These are phyloP conservation scores for Synergus umbraculus DNA, from an alignment of 2,888 invertebrate genomes.

Conservation along the genomic window DNA sequence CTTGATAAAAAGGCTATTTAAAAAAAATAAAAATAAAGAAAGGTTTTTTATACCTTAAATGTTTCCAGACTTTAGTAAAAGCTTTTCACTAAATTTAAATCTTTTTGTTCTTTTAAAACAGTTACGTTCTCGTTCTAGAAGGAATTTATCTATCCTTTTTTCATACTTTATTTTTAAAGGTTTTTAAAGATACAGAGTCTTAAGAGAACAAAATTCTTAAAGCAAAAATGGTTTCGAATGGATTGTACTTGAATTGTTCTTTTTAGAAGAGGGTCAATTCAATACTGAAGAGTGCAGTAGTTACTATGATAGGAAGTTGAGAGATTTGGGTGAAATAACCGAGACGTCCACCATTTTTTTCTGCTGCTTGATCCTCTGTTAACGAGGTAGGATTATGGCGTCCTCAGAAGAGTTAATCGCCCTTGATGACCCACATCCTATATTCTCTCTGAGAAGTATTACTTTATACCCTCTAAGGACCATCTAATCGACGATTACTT, in stretches of 20 bases:
- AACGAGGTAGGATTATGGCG: constrained; percentile 35
- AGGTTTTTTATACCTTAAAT: no score
- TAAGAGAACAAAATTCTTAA: background rate
- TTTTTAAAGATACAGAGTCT: background rate
- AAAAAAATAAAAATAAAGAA: background rate
- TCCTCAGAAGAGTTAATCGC: constrained; percentile 33
- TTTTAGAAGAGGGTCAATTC: constrained; percentile 15
- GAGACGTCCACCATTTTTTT: constrained; percentile 16
- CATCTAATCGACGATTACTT: constrained; percentile 12
- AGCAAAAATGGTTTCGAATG: background rate
- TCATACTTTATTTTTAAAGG: no score
- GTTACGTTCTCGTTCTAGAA: no score
- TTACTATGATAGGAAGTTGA: constrained; percentile 22
- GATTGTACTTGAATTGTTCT: background rate
- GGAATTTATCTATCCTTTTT: no score
- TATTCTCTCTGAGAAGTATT: constrained; percentile 14
- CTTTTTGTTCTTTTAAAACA: no score
- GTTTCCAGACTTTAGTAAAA: no score
- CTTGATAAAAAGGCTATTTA: background rate
- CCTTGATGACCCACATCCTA: constrained; percentile 37
- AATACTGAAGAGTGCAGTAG: constrained; percentile 20
- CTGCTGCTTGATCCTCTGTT: constrained; percentile 29
- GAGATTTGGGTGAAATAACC: constrained; percentile 34
- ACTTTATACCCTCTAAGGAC: constrained; percentile 27
- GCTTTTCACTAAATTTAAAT: no score